Base-by-base conservation (phyloP, 2,888 invertebrate genomes). In the Lathronympha strigana region DNA sequence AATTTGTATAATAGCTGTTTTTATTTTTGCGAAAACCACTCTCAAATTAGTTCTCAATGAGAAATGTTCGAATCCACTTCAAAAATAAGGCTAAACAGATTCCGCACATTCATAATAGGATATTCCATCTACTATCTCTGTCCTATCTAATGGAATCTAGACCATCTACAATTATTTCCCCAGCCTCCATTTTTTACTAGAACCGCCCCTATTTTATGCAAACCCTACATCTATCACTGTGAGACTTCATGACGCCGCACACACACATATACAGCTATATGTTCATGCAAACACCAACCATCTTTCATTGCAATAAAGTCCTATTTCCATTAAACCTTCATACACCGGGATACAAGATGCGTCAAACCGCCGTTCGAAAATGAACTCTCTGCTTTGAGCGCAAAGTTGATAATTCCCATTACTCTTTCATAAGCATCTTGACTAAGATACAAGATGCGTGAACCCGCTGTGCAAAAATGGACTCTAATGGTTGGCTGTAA, bases 211-310 rank as follows among this genome's bases (percentile, higher is more conserved):
- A n/a, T 51, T 54, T 60, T 51, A 17, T 67, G 62, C 50, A 45
- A 8, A 67, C 62, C 33, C 45, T 63, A 55, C 61, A 23, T 9
- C 53, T 67, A 47, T 47, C 58, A 54, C 62, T 61, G 43, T 54
- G 69, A 69, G 69, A 69, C 69, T n/a, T 23, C 15, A 69, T 68
- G 69, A 68, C 69, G 67, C 69, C 69, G 21, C 53, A 25, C 54
- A n/a, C 40, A 28, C 33, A 54, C 31, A 25, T 25, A 47, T 21
- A 54, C 19, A 17, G 13, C n/a, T 31, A 33, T 33, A 1, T 33
- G 33, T 33, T 0, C 11, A 28, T 21, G 43, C 23, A 40, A 63
- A 57, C 13, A n/a, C 19, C 38, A 47, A 57, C 45, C 51, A 45
- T 45, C 25, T 4, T n/a, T 4, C 19, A 17, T 13, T 0, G n/a